phyloP scores from a whole-genome alignment of 92 coral and sea anemone species.

The Paramuricea clavata region DNA sequence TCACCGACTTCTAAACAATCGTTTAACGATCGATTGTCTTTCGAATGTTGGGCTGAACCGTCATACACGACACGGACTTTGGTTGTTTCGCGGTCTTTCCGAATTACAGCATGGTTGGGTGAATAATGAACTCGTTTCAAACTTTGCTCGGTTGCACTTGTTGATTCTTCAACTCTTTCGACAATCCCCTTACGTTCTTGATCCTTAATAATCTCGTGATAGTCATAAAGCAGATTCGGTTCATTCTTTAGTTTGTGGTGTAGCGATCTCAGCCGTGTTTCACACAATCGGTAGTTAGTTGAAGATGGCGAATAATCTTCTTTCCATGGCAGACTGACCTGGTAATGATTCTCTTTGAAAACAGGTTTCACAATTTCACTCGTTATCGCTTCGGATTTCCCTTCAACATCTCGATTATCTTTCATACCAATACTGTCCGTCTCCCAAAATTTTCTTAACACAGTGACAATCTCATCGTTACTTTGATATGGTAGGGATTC shows the following conservation, averaged over 20 bases:
- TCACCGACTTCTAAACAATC: constrained; percentile 71
- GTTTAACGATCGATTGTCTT: constrained; percentile 45
- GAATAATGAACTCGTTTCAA: constrained; percentile 24
- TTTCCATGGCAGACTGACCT: constrained; percentile 16
- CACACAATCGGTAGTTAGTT: constrained; percentile 7
- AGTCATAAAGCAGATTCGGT: background rate
- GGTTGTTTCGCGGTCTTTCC: background rate
- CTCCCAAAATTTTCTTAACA: constrained; percentile 10
- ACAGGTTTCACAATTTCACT: background rate
- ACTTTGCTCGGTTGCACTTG: background rate
- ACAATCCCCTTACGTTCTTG: constrained; percentile 7
- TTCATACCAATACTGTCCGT: constrained; percentile 5
- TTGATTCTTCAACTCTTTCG: background rate
- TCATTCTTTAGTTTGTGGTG: constrained; percentile 16
- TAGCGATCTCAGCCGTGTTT: background rate
- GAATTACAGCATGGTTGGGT: constrained; percentile 39
- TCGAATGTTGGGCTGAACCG: constrained; percentile 48
- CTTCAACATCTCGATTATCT: background rate
- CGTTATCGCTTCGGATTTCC: background rate
- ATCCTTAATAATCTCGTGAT: background rate
- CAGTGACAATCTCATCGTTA: background rate
- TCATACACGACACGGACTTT: constrained; percentile 67
- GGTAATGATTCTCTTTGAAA: constrained; percentile 1
- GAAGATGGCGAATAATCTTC: constrained; percentile 11
- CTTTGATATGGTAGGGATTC: background rate